Conservation (phyloP, 2,888 invertebrate genomes). For the Aproaerema taeniolella region DNA sequence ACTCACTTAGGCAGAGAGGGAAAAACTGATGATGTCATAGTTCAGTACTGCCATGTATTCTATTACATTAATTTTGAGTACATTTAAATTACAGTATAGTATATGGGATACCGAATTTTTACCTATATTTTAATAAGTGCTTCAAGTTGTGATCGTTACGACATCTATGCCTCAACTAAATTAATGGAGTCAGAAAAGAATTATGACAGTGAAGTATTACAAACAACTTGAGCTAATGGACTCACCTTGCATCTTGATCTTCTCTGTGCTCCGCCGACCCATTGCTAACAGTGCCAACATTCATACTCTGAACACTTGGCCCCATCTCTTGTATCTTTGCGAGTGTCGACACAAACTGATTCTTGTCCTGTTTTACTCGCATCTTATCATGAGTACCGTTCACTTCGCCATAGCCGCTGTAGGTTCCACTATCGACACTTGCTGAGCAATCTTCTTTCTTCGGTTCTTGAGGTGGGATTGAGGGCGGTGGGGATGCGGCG, state of each 20-base stretch:
- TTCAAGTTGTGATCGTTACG: no score
- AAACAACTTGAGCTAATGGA: no score
- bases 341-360: conserved; percentile 77
- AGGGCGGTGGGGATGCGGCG: conserved; percentile 80
- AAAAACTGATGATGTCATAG: no score
- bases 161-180: no score
- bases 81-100: no score
- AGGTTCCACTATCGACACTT: conserved; percentile 66
- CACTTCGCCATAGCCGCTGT: conserved; percentile 64
- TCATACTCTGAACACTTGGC: conserved; percentile 55
- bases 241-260: conserved; percentile 65
- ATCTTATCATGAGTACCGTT: conserved; percentile 60
- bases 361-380: conserved; percentile 61
- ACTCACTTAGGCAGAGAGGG: no score
- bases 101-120: no score
- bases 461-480: conserved; percentile 40
- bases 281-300: conserved; percentile 57
- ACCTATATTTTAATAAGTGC: no score
- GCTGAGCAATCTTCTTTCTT: conserved; percentile 70
- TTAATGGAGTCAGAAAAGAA: no score
- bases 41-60: no score
- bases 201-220: no score
- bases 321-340: conserved; percentile 81
- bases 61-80: no score
- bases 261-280: conserved; percentile 50